These are phyloP conservation scores for Bradypodion pumilum DNA, from an alignment of 2,797 vertebrate genomes.

Conservation along the genomic window DNA sequence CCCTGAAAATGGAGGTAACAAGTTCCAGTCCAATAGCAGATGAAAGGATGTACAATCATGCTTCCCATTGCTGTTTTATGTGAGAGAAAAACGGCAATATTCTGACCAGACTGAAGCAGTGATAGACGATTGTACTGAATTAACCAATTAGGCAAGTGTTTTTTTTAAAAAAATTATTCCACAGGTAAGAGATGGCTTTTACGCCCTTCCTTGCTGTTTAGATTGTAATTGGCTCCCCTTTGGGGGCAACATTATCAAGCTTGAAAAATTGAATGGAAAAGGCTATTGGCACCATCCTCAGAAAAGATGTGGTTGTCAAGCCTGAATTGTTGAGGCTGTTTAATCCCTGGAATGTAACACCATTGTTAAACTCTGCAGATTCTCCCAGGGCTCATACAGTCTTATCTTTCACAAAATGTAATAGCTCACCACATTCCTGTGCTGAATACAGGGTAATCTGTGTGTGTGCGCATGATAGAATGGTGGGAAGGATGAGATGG, in stretches of 20 bases:
- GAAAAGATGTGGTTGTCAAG: neutral
- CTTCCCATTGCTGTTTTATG: neutral
- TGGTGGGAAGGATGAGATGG: neutral
- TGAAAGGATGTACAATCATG: no score
- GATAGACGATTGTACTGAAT: neutral
- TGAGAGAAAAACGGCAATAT: neutral
- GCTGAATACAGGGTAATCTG: neutral
- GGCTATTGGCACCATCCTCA: constrained; percentile 6
- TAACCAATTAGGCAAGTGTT: neutral
- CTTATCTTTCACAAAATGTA: constrained; percentile 16
- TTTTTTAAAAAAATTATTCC: neutral
- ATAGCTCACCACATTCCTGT: neutral
- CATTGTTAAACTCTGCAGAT: neutral
- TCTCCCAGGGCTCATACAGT: neutral
- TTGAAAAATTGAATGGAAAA: constrained; percentile 18
- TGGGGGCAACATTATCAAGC: neutral
- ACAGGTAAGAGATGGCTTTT: neutral
- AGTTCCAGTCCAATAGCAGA: neutral
- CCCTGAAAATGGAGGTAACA: no score
- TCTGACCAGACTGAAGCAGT: neutral
- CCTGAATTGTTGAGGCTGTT: constrained; percentile 8
- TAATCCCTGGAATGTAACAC: neutral
- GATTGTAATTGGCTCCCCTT: constrained; percentile 13
- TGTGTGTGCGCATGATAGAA: neutral
- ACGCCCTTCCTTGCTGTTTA: neutral